Conservation (phyloP, 1,140 invertebrate genomes). For the Drosophila rhopaloa region DNA sequence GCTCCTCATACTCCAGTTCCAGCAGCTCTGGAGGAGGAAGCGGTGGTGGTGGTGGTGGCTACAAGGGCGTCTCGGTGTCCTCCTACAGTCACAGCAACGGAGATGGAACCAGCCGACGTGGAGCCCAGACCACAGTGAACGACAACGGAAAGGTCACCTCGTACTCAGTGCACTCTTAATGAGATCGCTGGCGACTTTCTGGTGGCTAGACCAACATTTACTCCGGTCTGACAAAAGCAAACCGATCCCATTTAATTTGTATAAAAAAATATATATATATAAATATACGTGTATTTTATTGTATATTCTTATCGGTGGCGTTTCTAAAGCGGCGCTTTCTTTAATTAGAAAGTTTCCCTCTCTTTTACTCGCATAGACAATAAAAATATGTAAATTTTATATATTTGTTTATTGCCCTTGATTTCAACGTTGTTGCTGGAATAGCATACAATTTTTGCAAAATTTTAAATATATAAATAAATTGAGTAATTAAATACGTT, state of each 20-base stretch:
- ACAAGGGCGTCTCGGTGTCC: conserved; percentile 88
- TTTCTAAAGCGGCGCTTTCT: conserved; percentile 44
- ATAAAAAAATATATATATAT: conserved; percentile 26
- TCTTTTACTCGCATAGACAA: conserved; percentile 7
- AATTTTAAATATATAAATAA: conserved; percentile 13
- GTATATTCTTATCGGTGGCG: conserved; percentile 34
- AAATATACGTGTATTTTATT: conserved; percentile 45
- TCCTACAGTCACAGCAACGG: conserved; percentile 88
- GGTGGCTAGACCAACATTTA: conserved; percentile 1
- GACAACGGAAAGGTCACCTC: conserved; percentile 89
- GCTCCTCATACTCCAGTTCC: conserved; percentile 76
- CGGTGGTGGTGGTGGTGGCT: conserved; percentile 84
- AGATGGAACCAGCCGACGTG: conserved; percentile 85
- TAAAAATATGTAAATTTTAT: conserved; percentile 32
- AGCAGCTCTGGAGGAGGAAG: conserved; percentile 81
- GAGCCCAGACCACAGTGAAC: conserved; percentile 88
- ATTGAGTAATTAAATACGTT: background rate
- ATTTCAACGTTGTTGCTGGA: conserved; percentile 30
- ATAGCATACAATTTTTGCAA: conserved; percentile 1
- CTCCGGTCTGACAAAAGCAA: background rate
- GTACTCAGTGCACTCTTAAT: conserved; percentile 86
- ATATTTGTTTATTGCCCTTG: conserved; percentile 47
- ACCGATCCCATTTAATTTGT: conserved; percentile 33
- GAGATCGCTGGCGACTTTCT: background rate
- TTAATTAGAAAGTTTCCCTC: conserved; percentile 62